Conservation (phyloP, 2,888 invertebrate species). For the Tetramorium bicarinatum region DNA sequence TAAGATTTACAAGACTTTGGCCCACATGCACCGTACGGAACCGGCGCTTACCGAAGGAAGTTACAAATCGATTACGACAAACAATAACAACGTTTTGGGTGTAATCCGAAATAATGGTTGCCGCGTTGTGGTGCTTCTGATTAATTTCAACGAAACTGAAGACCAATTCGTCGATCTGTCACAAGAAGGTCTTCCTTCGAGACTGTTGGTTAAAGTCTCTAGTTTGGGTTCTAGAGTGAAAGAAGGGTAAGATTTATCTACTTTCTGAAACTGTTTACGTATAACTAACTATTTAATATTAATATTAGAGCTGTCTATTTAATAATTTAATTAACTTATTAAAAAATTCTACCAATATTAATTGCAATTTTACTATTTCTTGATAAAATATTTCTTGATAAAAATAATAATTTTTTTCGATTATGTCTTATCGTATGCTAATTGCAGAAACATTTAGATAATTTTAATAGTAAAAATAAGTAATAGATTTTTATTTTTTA, state of each 20-base stretch:
- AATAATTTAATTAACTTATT: not conserved
- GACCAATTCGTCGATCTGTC: slow-evolving; percentile 87
- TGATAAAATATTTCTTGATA: not conserved
- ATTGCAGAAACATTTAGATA: not conserved
- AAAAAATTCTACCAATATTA: not conserved
- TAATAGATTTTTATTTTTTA: not conserved
- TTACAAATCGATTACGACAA: slow-evolving; percentile 88
- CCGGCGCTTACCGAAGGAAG: slow-evolving; percentile 87
- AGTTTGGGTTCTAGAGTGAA: slow-evolving; percentile 87
- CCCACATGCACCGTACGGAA: slow-evolving; percentile 87
- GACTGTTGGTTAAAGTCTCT: slow-evolving; percentile 86
- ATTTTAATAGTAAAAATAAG: not conserved
- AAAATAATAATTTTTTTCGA: not conserved
- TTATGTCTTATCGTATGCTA: not conserved
- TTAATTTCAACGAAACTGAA: slow-evolving; percentile 86
- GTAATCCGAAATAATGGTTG: slow-evolving; percentile 60
- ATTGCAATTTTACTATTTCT: not conserved
- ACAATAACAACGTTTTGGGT: slow-evolving; percentile 82
- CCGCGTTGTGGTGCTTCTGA: slow-evolving; percentile 70
- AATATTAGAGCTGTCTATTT: not conserved
- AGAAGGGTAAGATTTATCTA: slow-evolving; percentile 86
- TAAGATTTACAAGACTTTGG: slow-evolving; percentile 89
- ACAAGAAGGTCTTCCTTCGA: slow-evolving; percentile 85
- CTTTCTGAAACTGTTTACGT: slow-evolving; percentile 35
- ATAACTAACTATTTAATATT: slow-evolving; percentile 58